Evolutionary conservation across 2,113 vertebrate species (phyloP).

Genomic region (Oncorhynchus gorbuscha): DNA sequence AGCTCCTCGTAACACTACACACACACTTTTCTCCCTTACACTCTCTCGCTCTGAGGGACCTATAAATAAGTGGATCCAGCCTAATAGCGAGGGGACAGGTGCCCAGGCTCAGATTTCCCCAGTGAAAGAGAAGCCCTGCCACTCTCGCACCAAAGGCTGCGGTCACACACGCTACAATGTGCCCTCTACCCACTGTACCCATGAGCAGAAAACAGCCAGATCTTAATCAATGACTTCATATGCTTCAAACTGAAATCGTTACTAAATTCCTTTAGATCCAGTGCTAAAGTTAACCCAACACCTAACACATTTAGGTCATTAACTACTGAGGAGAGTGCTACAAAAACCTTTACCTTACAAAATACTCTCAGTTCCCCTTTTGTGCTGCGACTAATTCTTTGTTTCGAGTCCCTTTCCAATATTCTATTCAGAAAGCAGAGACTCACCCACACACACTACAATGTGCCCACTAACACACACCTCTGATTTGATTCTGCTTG

Average conservation of each 20-base stretch:
- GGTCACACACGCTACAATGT: background rate
- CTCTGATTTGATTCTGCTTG: background rate
- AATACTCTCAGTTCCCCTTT: conserved; percentile 30
- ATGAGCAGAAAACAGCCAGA: conserved; percentile 18
- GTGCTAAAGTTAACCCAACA: background rate
- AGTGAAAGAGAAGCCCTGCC: conserved; percentile 80
- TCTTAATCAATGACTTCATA: conserved; percentile 18
- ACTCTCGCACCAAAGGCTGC: conserved; percentile 61
- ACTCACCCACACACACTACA: background rate
- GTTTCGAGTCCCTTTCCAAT: no score
- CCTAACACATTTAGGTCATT: conserved; percentile 42
- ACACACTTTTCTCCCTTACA: no score
- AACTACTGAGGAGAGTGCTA: conserved; percentile 55
- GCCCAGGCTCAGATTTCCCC: conserved; percentile 79
- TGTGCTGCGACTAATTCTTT: background rate
- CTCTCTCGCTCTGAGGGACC: conserved; percentile 32
- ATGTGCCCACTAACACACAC: background rate
- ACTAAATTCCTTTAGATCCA: conserved; percentile 45
- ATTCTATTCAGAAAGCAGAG: no score
- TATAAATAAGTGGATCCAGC: conserved; percentile 79
- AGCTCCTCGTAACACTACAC: no score
- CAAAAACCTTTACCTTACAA: conserved; percentile 55
- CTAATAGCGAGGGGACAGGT: conserved; percentile 81
- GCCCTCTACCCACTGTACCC: conserved; percentile 10
- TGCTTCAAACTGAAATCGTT: conserved; percentile 40